Evolutionary conservation across 1,140 invertebrate genomes (phyloP).

Genomic region (Hypsibius dujardini): DNA sequence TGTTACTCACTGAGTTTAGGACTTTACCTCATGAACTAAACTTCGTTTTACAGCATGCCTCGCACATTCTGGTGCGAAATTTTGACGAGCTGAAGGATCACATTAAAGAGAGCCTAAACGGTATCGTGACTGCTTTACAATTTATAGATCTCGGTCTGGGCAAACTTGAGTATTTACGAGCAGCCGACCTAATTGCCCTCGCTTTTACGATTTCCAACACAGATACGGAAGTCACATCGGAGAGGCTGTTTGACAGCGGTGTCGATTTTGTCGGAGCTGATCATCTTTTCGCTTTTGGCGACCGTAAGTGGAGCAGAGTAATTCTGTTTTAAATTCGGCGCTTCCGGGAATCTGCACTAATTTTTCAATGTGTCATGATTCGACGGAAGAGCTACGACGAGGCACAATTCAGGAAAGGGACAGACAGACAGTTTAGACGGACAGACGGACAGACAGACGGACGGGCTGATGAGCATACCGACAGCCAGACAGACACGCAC

Average conservation of each 20-base stretch:
- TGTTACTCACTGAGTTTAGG: too few relatives aligned
- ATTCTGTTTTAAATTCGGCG: too few relatives aligned
- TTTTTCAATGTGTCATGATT: too few relatives aligned
- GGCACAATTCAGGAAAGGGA: too few relatives aligned
- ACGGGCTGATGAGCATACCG: too few relatives aligned
- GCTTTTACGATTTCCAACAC: background rate
- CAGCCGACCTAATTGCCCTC: background rate
- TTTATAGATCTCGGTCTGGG: background rate
- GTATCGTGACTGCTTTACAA: background rate
- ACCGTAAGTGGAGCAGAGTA: background rate
- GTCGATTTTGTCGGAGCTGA: background rate
- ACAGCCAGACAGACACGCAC: too few relatives aligned
- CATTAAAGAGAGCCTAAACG: background rate
- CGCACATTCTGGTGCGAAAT: background rate
- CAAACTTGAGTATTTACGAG: background rate
- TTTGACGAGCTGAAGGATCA: background rate
- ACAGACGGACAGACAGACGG: too few relatives aligned
- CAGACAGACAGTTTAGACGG: too few relatives aligned
- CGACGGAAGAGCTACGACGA: too few relatives aligned
- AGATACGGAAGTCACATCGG: background rate
- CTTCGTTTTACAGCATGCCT: background rate
- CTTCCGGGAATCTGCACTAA: too few relatives aligned
- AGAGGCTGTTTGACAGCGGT: background rate
- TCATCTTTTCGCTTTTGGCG: background rate
- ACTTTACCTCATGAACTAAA: too few relatives aligned